Base-by-base conservation (phyloP, 2,797 vertebrate genomes). In the Rallus crepitans region DNA sequence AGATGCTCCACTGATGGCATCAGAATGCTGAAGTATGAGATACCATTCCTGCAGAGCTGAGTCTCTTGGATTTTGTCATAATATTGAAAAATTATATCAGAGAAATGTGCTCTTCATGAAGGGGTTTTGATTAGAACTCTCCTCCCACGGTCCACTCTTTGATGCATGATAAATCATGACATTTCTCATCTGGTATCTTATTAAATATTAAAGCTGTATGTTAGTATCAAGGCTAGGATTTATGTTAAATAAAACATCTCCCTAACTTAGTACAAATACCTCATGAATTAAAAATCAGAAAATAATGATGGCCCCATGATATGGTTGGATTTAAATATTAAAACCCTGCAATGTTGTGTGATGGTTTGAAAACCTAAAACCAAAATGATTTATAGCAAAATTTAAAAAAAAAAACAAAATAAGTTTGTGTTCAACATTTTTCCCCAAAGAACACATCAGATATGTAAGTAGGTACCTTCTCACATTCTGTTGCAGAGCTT, bases 11-110 rank as follows among this genome's bases (percentile, higher is more conserved):
- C 66, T 52, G 76, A 42, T 64, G 30, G 63, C 89, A 30, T 72
- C 71, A 84, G 35, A 57, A 82, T 33, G 75, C 73, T 60, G 59
- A 90, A 87, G 76, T 61, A 33, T 28, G 61, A 65, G 23, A 87
- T 78, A 35, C 39, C 13, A 10, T 28, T 27, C 13, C 30, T 83
- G 30, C 35, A 71, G 37, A 71, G 45, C 53, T 57, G 53, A 77
- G 27, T 66, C 35, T 91, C 60, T 61, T 82, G 40, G 35, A 59
- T 5, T 3, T 47, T 81, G n/a, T 64, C 24, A 47, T 73, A 79
- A 47, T 37, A 25, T 12, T 73, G 59, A 75, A 89, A 60, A 89
- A 65, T 33, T 45, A 11, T 56, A 10, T 45, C 12, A 57, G 33
- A 75, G 47, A 75, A 82, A 42, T 30, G 42, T 83, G 13, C 27